Evolutionary conservation across 2,113 vertebrate genomes (phyloP).

Genomic region (Ascaphus truei): DNA sequence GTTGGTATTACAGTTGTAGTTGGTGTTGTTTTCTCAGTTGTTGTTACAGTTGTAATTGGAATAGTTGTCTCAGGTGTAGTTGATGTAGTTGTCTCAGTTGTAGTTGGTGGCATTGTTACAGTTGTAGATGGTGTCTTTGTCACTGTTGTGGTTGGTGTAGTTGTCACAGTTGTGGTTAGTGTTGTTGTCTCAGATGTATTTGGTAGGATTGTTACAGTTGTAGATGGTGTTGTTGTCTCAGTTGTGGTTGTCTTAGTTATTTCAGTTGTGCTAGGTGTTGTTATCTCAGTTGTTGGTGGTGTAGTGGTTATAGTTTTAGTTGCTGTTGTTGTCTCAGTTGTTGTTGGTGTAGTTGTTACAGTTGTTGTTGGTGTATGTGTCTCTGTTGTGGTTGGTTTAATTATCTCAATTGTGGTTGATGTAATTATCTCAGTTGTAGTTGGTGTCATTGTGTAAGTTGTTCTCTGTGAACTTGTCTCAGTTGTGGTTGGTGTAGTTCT

Average conservation of each 20-base stretch:
- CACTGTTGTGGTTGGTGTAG: background rate
- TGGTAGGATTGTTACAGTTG: too few species aligned
- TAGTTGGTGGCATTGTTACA: background rate
- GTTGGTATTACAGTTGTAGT: background rate
- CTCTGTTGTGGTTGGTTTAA: background rate
- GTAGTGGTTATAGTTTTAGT: background rate
- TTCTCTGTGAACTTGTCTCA: too few species aligned
- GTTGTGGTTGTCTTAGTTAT: background rate
- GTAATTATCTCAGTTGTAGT: too few species aligned
- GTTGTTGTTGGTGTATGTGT: background rate
- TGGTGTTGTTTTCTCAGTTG: too few species aligned
- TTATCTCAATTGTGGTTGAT: too few species aligned
- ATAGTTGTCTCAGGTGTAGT: background rate
- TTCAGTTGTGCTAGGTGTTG: background rate
- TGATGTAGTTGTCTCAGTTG: background rate
- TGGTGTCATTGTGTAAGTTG: too few species aligned
- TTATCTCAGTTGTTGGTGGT: background rate
- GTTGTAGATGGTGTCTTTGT: too few species aligned
- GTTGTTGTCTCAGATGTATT: too few species aligned
- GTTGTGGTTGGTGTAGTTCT: too few species aligned
- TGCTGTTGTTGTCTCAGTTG: too few species aligned
- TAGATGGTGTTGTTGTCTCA: background rate
- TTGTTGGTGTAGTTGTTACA: background rate
- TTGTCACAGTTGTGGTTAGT: background rate
- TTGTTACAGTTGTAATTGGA: background rate